Evolutionary conservation across 2,888 invertebrate species (phyloP), one percentile per base, ranked within the genome.

Genomic region (Plebejus argus): DNA sequence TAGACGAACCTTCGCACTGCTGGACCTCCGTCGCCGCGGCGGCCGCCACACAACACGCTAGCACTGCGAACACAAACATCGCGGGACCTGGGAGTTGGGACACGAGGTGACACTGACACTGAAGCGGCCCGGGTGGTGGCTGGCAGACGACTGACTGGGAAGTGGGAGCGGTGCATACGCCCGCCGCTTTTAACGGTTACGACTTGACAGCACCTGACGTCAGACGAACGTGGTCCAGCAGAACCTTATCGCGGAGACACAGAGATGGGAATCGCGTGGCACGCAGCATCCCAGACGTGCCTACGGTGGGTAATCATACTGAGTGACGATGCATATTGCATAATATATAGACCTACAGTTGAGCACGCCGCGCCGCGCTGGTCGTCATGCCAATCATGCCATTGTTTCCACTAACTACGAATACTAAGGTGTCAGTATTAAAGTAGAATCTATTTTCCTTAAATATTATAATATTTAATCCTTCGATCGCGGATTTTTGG

Each of bases 1-100:
- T 49, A 87, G 87, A 85, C 88, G 89, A 83, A 93, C 93, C 91
- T 81, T 84, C 76, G 83, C 94, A 94, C 86, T 91, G 91, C 45
- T 84, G 78, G 80, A 94, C 92, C 58, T 89, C 81, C 7, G 90
- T 90, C 80, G 91, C 90, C 74, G 85, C 83, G 56, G 86, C 85
- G 76, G 84, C 74, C 70, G 88, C 88, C 79, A 90, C 80, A 53
- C 85, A 82, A 81, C 86, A 88, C 87, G 89, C 88, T 83, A 91
- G 84, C 82, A 84, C 84, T 83, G 89, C 85, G 76, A 84, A 80
- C 76, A 86, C 82, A 78, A 86, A 83, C 93, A 93, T 92, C 79
- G 79, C 86, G 83, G 84, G 85, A 86, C 87, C 85, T 89, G 28
- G 28, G 28, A 2, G 28, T 2, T 28, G 28, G 87, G 33, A 66